Evolutionary conservation across 2,888 invertebrate genomes (phyloP), one percentile per base, ranked within the genome.

Genomic region (Agrypnus murinus): DNA sequence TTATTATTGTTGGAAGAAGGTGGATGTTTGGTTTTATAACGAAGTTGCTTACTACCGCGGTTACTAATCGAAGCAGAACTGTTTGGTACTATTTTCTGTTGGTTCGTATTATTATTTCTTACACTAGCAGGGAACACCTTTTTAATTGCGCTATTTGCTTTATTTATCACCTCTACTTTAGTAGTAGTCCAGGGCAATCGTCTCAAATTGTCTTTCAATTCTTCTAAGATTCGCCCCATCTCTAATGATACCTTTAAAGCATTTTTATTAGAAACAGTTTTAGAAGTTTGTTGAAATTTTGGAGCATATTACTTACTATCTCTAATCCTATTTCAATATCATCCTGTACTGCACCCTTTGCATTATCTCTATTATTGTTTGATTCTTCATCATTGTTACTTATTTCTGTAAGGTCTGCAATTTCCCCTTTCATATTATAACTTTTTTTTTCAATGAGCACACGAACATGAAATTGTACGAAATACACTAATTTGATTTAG

Each of bases 241-340:
- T 66, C 66, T 40, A 50, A 25, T 38, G 48, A 59, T 31, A 59
- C 48, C 59, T 66, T 17, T 2, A 17, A 31, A 38, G 7, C 36
- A 12, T 17, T 36, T 53, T 19, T 50, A 50, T 31, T n/a, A n/a
- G n/a, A n/a, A n/a, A n/a, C n/a, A n/a, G n/a, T n/a, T n/a, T n/a
- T 8, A 43, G 8, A 8, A 8, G n/a, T 34, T 9, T 34, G 34
- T 9, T 34, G 34, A 50, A 50, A n/a, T n/a, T n/a, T n/a, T n/a
- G n/a, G n/a, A n/a, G n/a, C n/a, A n/a, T n/a, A n/a, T n/a, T 50
- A 50, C 66, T 25, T 32, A 66, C 66, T 48, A 66, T 66, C 50
- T 66, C 66, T 46, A 66, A 59, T 15, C 66, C 66, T 1, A n/a
- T 19, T 38, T 66, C 59, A 7, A 66, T 66, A 6, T 65, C 65